Evolutionary conservation across 2,113 vertebrate genomes (phyloP), one percentile per base, ranked within the genome.

Genomic region (Athene noctua): DNA sequence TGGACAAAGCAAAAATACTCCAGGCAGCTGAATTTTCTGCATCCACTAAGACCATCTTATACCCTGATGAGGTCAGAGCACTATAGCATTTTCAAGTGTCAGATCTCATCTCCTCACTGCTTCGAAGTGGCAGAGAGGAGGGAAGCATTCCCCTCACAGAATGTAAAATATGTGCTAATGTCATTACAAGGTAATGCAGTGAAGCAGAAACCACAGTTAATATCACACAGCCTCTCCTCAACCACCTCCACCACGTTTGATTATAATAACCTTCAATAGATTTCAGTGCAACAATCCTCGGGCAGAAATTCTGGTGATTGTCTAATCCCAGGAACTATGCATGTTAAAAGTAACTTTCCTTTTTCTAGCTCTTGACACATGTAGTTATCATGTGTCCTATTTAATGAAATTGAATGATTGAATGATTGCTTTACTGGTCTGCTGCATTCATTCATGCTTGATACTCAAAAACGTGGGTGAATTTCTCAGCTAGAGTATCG

Each of bases 61-160:
- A 90, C 38, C 36, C 82, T 3, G 4, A n/a, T 1, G 11, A 94
- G 92, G 78, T 92, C 72, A 90, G 38, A 70, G 47, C 13, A 8
- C 80, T 77, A 0, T 5, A 74, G 78, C 63, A 82, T 95, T 93
- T 92, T 89, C 73, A 86, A 62, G 63, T 77, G 81, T 88, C 95
- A 92, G 38, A 47, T 92, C 79, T 84, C 72, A 95, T 97, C 90
- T 96, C 91, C 91, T 96, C 90, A 85, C 54, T 71, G 62, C 77
- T 88, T 82, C n/a, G 47, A 71, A 95, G 68, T 0, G 0, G 75
- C 25, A 36, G 81, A 61, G 74, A 83, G 52, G 65, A 77, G 57
- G 78, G 73, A 92, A 87, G 46, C 25, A 1, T 88, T 91, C 62
- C 61, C 38, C 54, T 86, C n/a, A 12, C 68, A 88, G 86, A 94